Evolutionary conservation across 2,113 vertebrate species (phyloP).

Genomic region (Cricetomys ansorgei): DNA sequence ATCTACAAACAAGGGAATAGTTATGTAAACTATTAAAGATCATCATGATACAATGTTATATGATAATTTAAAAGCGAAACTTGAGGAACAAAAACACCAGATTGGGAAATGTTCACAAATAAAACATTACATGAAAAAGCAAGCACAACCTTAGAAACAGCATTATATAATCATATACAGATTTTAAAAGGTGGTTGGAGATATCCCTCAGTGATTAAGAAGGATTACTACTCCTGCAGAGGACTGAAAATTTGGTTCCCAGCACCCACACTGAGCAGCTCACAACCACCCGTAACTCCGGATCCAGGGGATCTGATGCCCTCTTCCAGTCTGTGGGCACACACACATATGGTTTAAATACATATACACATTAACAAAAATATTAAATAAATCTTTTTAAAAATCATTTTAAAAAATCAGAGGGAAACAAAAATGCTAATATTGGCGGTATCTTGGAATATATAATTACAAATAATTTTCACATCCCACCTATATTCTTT

Average conservation of each 20-base stretch:
- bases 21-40: slow-evolving; percentile 59
- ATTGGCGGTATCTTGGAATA: neutral
- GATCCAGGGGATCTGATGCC: neutral
- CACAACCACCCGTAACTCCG: neutral
- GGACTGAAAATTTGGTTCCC: neutral
- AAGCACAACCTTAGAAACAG: slow-evolving; percentile 54
- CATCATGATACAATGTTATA: slow-evolving; percentile 46
- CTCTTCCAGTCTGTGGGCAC: neutral
- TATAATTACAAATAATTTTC: slow-evolving; percentile 57
- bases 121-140: slow-evolving; percentile 59
- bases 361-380: neutral
- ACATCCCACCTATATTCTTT: slow-evolving; percentile 6
- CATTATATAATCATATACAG: neutral
- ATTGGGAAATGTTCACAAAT: slow-evolving; percentile 52
- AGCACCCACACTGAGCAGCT: neutral
- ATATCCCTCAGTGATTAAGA: neutral
- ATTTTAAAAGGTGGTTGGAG: neutral
- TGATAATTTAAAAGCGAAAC: slow-evolving; percentile 51
- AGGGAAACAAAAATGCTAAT: slow-evolving; percentile 25
- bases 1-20: slow-evolving; percentile 47
- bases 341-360: neutral
- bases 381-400: neutral
- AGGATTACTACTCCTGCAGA: neutral
- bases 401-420: neutral
- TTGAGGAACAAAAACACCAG: slow-evolving; percentile 50